Evolutionary conservation across 2,797 vertebrate species (phyloP).

Genomic region (Rousettus madagascariensis): DNA sequence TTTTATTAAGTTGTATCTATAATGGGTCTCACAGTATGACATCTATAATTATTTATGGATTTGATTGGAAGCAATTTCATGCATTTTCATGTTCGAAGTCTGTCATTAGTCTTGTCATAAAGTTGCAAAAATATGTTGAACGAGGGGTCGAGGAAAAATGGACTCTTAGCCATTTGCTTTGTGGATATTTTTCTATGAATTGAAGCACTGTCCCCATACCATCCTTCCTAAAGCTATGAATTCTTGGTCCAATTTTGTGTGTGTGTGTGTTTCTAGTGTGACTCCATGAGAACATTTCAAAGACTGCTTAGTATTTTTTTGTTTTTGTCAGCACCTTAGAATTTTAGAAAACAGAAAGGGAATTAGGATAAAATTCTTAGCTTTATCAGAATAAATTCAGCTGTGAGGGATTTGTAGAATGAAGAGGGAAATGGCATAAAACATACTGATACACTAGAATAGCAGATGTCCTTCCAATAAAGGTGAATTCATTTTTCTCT

Average conservation of each 20-base stretch:
- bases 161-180: neutral
- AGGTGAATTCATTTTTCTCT: neutral
- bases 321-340: neutral
- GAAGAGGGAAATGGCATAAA: conserved; percentile 18
- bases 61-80: neutral
- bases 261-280: neutral
- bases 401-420: neutral
- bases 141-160: neutral
- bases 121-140: neutral
- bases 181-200: neutral
- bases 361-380: conserved; percentile 32
- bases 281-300: neutral
- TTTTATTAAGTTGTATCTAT: neutral
- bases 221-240: neutral
- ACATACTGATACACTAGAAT: neutral
- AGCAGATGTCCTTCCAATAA: neutral
- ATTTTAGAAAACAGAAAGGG: neutral
- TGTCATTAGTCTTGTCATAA: neutral
- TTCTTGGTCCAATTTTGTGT: neutral
- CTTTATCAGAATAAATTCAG: conserved; percentile 48
- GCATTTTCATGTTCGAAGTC: conserved; percentile 6
- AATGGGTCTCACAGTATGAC: neutral
- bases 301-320: neutral
- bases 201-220: neutral
- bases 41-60: neutral